Conservation (phyloP, 2,888 invertebrate genomes). For the Spilarctia lutea region DNA sequence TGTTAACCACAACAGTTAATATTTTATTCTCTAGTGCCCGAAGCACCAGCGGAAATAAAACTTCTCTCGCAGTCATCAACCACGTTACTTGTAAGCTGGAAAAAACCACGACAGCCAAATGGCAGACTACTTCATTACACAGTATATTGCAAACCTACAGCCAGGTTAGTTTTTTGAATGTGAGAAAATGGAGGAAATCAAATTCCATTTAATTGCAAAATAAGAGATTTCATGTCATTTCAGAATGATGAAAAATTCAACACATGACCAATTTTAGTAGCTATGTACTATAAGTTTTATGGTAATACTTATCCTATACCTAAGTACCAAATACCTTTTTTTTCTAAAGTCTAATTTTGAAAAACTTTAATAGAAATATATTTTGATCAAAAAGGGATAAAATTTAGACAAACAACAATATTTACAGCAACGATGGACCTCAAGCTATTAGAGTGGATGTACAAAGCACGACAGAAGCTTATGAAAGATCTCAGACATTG, state of each 20-base stretch:
- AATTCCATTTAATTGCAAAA: background rate
- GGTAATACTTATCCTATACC: background rate
- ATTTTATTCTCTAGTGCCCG: slow-evolving; percentile 89
- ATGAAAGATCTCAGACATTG: slow-evolving; percentile 78
- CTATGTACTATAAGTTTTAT: too few species aligned
- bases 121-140: slow-evolving; percentile 93
- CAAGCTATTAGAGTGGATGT: slow-evolving; percentile 75
- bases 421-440: slow-evolving; percentile 76
- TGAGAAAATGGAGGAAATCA: background rate
- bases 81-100: slow-evolving; percentile 94
- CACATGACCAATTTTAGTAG: background rate
- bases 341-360: background rate
- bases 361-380: background rate
- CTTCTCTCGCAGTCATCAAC: slow-evolving; percentile 92
- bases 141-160: slow-evolving; percentile 88
- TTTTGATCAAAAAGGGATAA: background rate
- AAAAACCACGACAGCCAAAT: slow-evolving; percentile 92
- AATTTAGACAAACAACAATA: background rate
- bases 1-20: background rate
- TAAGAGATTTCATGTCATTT: too few species aligned
- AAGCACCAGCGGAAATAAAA: slow-evolving; percentile 94
- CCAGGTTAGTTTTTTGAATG: slow-evolving; percentile 64
- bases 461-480: slow-evolving; percentile 64
- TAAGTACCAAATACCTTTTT: background rate
- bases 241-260: background rate